These are phyloP conservation scores for Megatriorchis doriae DNA, from an alignment of 2,113 vertebrate genomes.

Conservation along the genomic window DNA sequence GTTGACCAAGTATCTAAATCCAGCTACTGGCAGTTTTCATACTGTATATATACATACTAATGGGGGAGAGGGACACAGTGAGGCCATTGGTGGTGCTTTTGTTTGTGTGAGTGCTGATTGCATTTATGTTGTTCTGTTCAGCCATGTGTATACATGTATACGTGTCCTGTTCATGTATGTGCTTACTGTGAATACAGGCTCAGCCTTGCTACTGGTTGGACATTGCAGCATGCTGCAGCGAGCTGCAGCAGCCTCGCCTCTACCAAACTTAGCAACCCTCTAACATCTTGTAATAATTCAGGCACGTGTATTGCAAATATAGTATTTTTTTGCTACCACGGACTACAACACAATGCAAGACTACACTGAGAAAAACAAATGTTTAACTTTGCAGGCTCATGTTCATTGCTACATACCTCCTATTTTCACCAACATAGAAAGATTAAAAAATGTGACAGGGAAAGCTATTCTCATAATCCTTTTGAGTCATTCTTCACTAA, in stretches of 20 bases:
- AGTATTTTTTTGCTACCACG: neutral
- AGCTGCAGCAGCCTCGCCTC: neutral
- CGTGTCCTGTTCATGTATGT: fast-evolving
- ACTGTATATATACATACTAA: neutral
- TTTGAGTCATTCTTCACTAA: neutral
- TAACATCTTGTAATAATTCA: neutral
- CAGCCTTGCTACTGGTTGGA: neutral
- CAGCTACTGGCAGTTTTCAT: neutral
- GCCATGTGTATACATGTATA: fast-evolving
- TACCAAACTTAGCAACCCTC: neutral
- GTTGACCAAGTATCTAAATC: neutral
- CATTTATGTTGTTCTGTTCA: neutral
- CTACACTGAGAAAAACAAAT: neutral
- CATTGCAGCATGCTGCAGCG: fast-evolving
- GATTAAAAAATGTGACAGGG: neutral
- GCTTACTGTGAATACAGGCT: neutral
- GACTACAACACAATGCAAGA: neutral
- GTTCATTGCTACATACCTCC: neutral
- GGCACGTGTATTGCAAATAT: fast-evolving
- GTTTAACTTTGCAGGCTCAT: neutral
- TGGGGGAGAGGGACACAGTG: fast-evolving
- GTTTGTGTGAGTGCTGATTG: neutral
- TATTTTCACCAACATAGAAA: neutral
- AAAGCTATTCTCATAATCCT: neutral
- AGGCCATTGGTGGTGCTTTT: neutral